phyloP scores from a whole-genome alignment of 2,888 invertebrate species.

The Euphydryas editha region DNA sequence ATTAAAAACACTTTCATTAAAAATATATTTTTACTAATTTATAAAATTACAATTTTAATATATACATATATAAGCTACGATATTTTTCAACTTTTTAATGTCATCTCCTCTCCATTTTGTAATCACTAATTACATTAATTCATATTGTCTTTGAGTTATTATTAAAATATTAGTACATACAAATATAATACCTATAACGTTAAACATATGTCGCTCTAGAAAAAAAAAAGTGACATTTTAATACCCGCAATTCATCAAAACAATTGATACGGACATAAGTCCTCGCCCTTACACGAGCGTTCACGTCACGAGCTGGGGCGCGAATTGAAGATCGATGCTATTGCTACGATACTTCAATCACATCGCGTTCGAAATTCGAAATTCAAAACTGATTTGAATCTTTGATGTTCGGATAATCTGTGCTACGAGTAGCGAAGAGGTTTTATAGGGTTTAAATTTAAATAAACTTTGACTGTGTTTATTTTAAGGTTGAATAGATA shows the following conservation, averaged over 20 bases:
- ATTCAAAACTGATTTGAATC: conserved; percentile 50
- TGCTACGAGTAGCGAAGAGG: neutral
- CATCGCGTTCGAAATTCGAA: conserved; percentile 58
- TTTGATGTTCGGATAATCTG: conserved; percentile 50
- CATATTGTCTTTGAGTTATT: too few species aligned
- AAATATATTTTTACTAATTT: too few species aligned
- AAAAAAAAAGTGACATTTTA: neutral
- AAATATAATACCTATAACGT: too few species aligned
- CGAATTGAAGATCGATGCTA: conserved; percentile 56
- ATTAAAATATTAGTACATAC: too few species aligned
- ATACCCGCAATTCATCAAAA: neutral
- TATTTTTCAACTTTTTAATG: too few species aligned
- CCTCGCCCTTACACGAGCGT: conserved; percentile 22
- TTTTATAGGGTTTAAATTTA: neutral
- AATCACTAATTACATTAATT: too few species aligned
- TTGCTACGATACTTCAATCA: too few species aligned
- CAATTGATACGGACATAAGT: conserved; percentile 6
- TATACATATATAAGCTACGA: too few species aligned
- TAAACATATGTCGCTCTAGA: neutral
- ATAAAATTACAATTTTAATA: too few species aligned
- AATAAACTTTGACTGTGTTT: neutral
- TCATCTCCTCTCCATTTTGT: too few species aligned
- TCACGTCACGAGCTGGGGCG: conserved; percentile 50
- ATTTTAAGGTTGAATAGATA: neutral
- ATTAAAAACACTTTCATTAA: too few species aligned